phyloP scores from a whole-genome alignment of 2,797 vertebrate species.

The Crenuchus spilurus region DNA sequence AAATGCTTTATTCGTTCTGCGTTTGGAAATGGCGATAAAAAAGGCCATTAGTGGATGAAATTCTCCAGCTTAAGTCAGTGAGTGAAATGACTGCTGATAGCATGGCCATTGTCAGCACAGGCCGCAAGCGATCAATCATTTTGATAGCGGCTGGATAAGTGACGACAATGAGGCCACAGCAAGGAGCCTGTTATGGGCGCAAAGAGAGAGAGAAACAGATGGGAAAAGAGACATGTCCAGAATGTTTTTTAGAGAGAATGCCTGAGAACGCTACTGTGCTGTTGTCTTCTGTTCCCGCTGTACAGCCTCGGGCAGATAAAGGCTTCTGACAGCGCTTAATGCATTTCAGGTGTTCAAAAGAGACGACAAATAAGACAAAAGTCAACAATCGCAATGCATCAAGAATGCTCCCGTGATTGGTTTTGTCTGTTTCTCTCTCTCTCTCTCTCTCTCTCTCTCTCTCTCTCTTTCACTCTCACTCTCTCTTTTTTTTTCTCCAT shows the following conservation, averaged over 20 bases:
- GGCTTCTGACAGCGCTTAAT: constrained; percentile 37
- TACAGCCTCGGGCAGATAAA: constrained; percentile 39
- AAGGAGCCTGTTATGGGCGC: constrained; percentile 31
- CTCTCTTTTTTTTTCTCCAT: neutral
- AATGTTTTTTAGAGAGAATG: constrained; percentile 7
- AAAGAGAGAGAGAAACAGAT: constrained; percentile 10
- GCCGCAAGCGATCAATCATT: constrained; percentile 37
- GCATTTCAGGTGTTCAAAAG: constrained; percentile 44
- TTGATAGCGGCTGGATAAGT: constrained; percentile 36
- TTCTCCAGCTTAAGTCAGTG: constrained; percentile 12
- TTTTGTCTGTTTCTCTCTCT: neutral
- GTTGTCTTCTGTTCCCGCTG: constrained; percentile 26
- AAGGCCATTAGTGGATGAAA: constrained; percentile 30
- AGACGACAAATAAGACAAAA: constrained; percentile 28
- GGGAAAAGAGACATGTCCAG: constrained; percentile 15
- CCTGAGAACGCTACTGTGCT: neutral
- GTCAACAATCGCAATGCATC: constrained; percentile 31
- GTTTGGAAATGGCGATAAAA: constrained; percentile 10
- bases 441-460: neutral
- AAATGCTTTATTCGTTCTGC: neutral
- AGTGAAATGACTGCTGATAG: constrained; percentile 33
- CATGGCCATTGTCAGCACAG: constrained; percentile 28
- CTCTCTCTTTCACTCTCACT: neutral
- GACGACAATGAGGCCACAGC: constrained; percentile 35
- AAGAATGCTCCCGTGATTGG: constrained; percentile 8